Evolutionary conservation across 2,113 vertebrate species (phyloP).

Genomic region (Shinisaurus crocodilurus): DNA sequence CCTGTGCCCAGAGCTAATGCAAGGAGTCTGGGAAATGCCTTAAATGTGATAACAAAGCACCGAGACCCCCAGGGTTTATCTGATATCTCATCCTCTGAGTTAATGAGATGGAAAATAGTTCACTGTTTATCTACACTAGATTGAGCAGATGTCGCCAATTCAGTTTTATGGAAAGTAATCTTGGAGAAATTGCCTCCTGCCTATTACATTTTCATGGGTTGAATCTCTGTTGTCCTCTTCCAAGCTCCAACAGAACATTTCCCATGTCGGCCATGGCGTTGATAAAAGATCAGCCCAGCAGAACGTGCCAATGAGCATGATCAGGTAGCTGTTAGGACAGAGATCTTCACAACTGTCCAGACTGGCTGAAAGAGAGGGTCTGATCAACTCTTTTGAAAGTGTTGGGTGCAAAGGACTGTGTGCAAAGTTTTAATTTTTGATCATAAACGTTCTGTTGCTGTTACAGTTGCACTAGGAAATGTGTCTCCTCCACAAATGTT

Average conservation of each 20-base stretch:
- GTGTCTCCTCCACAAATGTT: rapidly evolving
- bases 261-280: constrained; percentile 23
- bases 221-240: constrained; percentile 53
- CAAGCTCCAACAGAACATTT: constrained; percentile 21
- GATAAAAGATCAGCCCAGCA: constrained; percentile 33
- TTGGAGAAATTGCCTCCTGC: constrained; percentile 76
- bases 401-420: not conserved
- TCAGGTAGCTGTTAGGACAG: constrained; percentile 12
- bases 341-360: not conserved
- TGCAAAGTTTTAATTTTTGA: not conserved
- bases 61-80: constrained; percentile 74
- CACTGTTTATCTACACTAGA: constrained; percentile 82
- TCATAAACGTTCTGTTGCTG: not conserved
- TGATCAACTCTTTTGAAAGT: not conserved
- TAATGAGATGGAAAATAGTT: constrained; percentile 85
- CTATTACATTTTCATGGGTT: constrained; percentile 67
- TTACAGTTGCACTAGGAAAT: not conserved
- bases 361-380: not conserved
- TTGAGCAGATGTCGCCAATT: constrained; percentile 82
- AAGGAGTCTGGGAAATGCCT: constrained; percentile 69
- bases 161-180: constrained; percentile 77
- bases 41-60: constrained; percentile 73
- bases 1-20: constrained; percentile 60
- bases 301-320: constrained; percentile 21
- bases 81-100: constrained; percentile 79